A percentile compares a stretch with the other conserved stretches of the same genome.
Conservation (phyloP, 30 jellyfish, hydroid and myxozoan species). For the Clytia hemisphaerica region DNA sequence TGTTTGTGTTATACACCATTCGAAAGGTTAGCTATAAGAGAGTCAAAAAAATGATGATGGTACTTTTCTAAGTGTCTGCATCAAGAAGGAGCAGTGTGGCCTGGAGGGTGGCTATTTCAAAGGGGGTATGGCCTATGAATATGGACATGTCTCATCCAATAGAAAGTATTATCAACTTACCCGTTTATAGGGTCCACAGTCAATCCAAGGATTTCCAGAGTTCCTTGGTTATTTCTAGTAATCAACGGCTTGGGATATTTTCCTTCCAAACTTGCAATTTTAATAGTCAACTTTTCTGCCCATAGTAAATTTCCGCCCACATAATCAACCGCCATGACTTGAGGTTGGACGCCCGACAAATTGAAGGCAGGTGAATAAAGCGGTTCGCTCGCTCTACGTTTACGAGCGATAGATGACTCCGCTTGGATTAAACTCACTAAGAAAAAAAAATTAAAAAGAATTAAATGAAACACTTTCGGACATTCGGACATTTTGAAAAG, state of each 20-base stretch:
- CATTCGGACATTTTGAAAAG: no score
- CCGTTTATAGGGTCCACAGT: conserved; percentile 71
- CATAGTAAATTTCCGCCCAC: conserved; percentile 80
- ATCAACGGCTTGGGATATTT: conserved; percentile 16
- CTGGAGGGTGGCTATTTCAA: background rate
- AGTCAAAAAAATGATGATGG: no score
- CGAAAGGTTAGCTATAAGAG: no score
- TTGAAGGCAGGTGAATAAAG: background rate
- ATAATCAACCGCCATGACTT: conserved; percentile 70
- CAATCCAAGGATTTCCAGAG: conserved; percentile 31
- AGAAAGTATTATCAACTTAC: conserved; percentile 15
- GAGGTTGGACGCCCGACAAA: conserved; percentile 50
- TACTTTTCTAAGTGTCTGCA: no score
- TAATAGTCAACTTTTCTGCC: no score
- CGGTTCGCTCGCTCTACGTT: conserved; percentile 43
- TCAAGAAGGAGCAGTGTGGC: no score
- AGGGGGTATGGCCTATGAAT: background rate
- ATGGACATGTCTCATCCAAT: background rate
- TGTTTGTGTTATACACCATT: no score
- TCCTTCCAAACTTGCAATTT: conserved; percentile 63
- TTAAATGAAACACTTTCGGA: no score
- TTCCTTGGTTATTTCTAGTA: conserved; percentile 7
- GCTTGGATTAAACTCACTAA: no score
- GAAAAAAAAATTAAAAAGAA: no score
- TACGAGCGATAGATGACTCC: no score